These are phyloP conservation scores for Colletes gigas DNA, from an alignment of 1,140 invertebrate genomes.

Conservation along the genomic window DNA sequence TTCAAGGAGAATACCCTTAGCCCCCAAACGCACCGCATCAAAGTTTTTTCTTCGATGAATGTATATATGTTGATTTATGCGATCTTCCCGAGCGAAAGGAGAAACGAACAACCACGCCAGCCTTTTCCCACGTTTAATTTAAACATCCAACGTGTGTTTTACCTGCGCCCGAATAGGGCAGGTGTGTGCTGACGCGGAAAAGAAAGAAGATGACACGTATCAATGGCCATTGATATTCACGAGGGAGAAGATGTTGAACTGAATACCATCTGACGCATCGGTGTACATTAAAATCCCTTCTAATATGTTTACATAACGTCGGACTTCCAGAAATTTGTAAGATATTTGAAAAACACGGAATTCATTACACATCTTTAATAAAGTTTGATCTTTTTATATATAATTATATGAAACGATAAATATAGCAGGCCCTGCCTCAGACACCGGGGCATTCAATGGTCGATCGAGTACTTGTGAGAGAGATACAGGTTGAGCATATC, in stretches of 20 bases:
- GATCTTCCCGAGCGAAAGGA: conserved; percentile 69
- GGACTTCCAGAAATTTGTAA: too few relatives aligned
- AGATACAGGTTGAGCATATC: too few relatives aligned
- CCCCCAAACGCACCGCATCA: conserved; percentile 64
- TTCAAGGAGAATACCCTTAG: conserved; percentile 61
- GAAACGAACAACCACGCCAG: conserved; percentile 53
- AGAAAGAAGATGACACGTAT: conserved; percentile 60
- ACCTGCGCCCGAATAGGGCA: conserved; percentile 56
- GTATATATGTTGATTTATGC: conserved; percentile 79
- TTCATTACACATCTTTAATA: too few relatives aligned
- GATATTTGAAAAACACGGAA: too few relatives aligned
- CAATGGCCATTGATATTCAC: conserved; percentile 61
- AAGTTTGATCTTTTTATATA: too few relatives aligned
- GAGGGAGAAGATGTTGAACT: conserved; percentile 34
- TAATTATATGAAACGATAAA: too few relatives aligned
- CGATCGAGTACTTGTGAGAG: too few relatives aligned
- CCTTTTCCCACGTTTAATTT: conserved; percentile 74
- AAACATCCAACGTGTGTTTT: conserved; percentile 59
- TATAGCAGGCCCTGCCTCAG: too few relatives aligned
- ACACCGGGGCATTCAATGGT: too few relatives aligned
- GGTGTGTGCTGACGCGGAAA: conserved; percentile 62
- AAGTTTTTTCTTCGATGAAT: conserved; percentile 75
- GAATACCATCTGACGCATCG: background rate
- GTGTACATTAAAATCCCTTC: background rate
- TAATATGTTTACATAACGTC: background rate